These are phyloP conservation scores for Brachyistius frenatus DNA, from an alignment of 2,113 vertebrate genomes.

Conservation along the genomic window DNA sequence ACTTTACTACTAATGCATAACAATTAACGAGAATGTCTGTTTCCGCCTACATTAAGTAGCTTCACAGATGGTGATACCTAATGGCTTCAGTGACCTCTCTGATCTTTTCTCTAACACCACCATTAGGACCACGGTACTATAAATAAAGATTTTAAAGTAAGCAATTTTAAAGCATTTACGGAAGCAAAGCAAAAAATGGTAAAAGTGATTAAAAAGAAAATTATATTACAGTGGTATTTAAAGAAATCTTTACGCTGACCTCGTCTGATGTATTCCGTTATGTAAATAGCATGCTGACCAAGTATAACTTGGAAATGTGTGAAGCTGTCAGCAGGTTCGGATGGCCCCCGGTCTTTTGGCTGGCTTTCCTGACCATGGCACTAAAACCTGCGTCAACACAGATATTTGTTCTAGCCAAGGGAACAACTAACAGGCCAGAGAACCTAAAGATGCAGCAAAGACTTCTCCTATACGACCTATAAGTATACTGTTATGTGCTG, in stretches of 20 bases:
- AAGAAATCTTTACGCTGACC: slow-evolving; percentile 2
- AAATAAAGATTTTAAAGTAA: background rate
- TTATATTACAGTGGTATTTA: background rate
- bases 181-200: background rate
- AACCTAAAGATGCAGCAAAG: background rate
- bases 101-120: background rate
- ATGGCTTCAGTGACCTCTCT: background rate
- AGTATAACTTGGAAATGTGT: slow-evolving; percentile 22
- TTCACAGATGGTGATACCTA: background rate
- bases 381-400: slow-evolving; percentile 30
- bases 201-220: background rate
- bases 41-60: background rate
- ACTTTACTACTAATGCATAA: background rate
- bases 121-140: background rate
- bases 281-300: slow-evolving; percentile 29
- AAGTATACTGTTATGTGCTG: background rate
- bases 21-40: background rate
- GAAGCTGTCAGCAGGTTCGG: slow-evolving; percentile 36
- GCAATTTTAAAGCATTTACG: background rate
- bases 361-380: background rate
- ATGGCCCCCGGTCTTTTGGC: slow-evolving; percentile 6
- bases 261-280: slow-evolving; percentile 13
- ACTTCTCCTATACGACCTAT: background rate
- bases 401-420: slow-evolving; percentile 11
- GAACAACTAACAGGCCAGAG: slow-evolving; percentile 2